Evolutionary conservation across 2,113 vertebrate species (phyloP).

Genomic region (Leptosomus discolor): DNA sequence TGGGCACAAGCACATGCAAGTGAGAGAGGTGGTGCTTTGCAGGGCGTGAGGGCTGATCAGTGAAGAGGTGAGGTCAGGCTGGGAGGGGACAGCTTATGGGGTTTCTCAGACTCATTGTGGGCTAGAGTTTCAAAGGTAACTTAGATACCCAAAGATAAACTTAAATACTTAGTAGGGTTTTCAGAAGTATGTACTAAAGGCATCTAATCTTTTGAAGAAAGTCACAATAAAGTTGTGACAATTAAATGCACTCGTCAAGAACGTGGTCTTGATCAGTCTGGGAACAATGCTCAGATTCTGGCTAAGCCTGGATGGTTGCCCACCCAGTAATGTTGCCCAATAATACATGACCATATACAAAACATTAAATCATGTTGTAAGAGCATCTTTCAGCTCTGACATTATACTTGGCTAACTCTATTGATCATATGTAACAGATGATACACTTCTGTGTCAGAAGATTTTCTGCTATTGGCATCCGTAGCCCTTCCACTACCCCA

Average conservation of each 20-base stretch:
- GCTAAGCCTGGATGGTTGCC: neutral
- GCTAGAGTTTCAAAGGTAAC: neutral
- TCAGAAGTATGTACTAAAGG: neutral
- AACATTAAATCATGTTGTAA: neutral
- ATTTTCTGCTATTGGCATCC: neutral
- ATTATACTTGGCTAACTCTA: neutral
- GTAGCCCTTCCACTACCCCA: neutral
- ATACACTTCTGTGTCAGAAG: neutral
- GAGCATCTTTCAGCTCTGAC: neutral
- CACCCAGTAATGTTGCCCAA: neutral
- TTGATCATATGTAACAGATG: neutral
- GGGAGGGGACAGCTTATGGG: neutral
- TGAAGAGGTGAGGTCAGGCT: neutral
- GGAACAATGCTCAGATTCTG: neutral
- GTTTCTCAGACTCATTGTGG: neutral
- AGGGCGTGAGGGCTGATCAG: neutral
- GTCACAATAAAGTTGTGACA: neutral
- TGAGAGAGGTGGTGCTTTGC: neutral
- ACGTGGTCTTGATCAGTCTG: neutral
- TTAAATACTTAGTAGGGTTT: neutral
- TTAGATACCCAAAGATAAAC: neutral
- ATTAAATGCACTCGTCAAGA: neutral
- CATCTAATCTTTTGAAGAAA: neutral
- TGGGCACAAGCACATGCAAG: no score
- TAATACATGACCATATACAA: rapidly evolving